These are phyloP conservation scores for Cladopsammia gracilis DNA, from an alignment of 64 coral and sea anemone species.

Conservation along the genomic window DNA sequence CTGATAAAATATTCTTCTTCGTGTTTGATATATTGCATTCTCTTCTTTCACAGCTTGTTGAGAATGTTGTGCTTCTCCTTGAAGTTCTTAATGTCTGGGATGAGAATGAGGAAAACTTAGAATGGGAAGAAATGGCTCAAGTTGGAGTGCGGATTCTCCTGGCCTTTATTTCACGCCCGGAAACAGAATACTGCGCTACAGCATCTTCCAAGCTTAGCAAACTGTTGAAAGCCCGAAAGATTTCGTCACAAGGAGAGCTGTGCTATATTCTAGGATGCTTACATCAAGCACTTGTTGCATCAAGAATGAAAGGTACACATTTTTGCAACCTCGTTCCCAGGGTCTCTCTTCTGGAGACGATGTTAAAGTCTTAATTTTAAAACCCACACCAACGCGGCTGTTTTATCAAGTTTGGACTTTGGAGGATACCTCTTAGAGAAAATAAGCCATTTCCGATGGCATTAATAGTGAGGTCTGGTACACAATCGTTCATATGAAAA, in stretches of 20 bases:
- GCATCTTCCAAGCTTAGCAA: constrained; percentile 94
- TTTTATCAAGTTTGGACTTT: too few species aligned
- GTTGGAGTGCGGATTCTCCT: constrained; percentile 91
- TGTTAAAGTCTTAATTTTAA: too few species aligned
- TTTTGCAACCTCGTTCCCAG: neutral
- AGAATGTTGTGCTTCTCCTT: constrained; percentile 84
- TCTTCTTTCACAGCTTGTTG: constrained; percentile 75
- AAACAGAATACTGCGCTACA: constrained; percentile 94
- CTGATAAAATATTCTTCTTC: too few species aligned
- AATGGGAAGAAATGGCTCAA: constrained; percentile 97
- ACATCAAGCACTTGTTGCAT: constrained; percentile 86
- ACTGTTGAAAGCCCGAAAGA: constrained; percentile 71
- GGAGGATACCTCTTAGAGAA: too few species aligned
- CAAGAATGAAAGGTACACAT: constrained; percentile 74
- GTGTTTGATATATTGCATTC: neutral
- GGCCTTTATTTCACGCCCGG: constrained; percentile 69
- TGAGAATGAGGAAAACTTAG: constrained; percentile 70
- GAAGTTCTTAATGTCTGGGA: constrained; percentile 96
- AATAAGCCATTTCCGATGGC: too few species aligned
- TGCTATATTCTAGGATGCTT: constrained; percentile 88
- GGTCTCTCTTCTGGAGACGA: too few species aligned
- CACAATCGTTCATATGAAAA: too few species aligned
- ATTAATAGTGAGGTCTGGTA: too few species aligned
- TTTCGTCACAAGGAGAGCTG: constrained; percentile 89
- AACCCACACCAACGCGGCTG: too few species aligned